Conservation (phyloP, 1,140 invertebrate genomes). For the Zaprionus inermis region DNA sequence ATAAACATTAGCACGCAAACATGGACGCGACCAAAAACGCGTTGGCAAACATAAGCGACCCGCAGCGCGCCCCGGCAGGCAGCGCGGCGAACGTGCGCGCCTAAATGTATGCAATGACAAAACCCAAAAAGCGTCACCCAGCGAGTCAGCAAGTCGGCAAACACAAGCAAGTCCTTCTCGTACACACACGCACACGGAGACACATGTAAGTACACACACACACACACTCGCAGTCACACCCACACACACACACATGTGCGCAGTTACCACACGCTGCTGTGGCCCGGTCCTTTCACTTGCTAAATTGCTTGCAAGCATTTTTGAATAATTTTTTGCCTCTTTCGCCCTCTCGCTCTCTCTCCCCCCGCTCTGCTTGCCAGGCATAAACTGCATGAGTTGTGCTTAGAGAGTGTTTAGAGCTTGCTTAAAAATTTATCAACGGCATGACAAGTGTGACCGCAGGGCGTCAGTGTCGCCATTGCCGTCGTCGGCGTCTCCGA, state of each 20-base stretch:
- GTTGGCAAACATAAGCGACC: slow-evolving; percentile 63
- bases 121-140: slow-evolving; percentile 66
- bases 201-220: slow-evolving; percentile 25
- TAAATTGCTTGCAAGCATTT: slow-evolving; percentile 79
- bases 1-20: slow-evolving; percentile 83
- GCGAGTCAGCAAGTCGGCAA: slow-evolving; percentile 73
- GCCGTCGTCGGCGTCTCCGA: slow-evolving; percentile 21
- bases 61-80: neutral
- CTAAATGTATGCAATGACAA: slow-evolving; percentile 76
- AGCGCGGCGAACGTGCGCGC: slow-evolving; percentile 36
- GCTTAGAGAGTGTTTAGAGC: slow-evolving; percentile 78
- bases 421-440: slow-evolving; percentile 79
- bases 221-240: slow-evolving; percentile 34
- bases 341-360: neutral
- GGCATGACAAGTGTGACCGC: slow-evolving; percentile 75
- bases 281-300: slow-evolving; percentile 38
- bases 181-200: slow-evolving; percentile 23
- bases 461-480: slow-evolving; percentile 36
- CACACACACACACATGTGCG: slow-evolving; percentile 24
- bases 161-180: slow-evolving; percentile 44
- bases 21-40: slow-evolving; percentile 78
- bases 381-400: slow-evolving; percentile 78
- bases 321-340: slow-evolving; percentile 69
- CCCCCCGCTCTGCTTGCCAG: neutral
- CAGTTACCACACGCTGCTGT: slow-evolving; percentile 35